Conservation (phyloP, 2,113 vertebrate genomes). For the Poeciliopsis retropinna region DNA sequence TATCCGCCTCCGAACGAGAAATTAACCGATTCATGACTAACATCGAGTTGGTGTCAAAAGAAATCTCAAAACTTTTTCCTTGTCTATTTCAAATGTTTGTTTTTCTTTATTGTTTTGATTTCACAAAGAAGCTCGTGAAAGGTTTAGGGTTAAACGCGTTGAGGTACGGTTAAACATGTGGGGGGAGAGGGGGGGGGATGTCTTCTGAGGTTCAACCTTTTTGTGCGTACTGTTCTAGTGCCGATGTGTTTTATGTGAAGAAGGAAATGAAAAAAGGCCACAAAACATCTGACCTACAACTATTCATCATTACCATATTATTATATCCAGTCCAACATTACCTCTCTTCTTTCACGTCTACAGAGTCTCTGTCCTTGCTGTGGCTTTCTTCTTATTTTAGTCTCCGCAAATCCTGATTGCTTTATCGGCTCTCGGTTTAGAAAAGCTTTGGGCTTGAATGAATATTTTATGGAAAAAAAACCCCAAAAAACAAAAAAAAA, state of each 20-base stretch:
- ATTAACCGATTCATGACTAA: not conserved
- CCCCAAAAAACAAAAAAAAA: not conserved
- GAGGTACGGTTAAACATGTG: not conserved
- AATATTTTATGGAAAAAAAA: not conserved
- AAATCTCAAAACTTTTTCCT: not conserved
- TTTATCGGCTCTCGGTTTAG: constrained; percentile 1
- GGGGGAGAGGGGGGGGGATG: not conserved
- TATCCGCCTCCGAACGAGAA: not conserved
- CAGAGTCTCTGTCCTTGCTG: constrained; percentile 17
- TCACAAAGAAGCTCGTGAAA: not conserved
- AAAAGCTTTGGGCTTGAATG: constrained; percentile 4
- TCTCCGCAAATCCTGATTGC: not conserved
- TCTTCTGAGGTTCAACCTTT: constrained; percentile 3
- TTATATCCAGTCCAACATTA: constrained; percentile 5
- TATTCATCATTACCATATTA: constrained; percentile 15
- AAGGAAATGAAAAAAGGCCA: not conserved
- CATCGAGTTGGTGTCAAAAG: not conserved
- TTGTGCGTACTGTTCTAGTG: not conserved
- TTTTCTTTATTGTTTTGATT: not conserved
- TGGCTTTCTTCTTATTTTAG: constrained; percentile 5
- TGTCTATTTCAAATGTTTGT: not conserved
- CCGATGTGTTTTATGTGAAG: not conserved
- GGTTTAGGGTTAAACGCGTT: too few relatives aligned
- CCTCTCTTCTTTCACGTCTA: constrained; percentile 9
- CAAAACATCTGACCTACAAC: constrained; percentile 11